phyloP scores from a whole-genome alignment of 2,888 invertebrate species.

The Cheilosia scutellata region DNA sequence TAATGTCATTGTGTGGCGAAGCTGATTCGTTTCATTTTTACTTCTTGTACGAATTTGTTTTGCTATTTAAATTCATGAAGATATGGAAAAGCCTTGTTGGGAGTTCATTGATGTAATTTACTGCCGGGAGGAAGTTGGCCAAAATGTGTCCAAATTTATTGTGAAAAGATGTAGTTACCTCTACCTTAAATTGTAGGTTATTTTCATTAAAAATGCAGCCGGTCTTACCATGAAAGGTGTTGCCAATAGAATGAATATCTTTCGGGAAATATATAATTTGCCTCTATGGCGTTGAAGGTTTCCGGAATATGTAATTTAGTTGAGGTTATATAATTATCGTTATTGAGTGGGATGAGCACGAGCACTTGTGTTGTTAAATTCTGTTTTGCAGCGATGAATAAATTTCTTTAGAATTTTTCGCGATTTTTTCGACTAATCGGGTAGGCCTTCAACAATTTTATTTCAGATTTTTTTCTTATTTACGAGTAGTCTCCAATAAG shows the following conservation, averaged over 20 bases:
- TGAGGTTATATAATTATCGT: too few relatives aligned
- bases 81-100: constrained; percentile 41
- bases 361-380: too few relatives aligned
- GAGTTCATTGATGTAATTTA: constrained; percentile 32
- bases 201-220: constrained; percentile 1
- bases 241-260: too few relatives aligned
- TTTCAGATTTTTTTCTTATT: too few relatives aligned
- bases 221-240: too few relatives aligned
- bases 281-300: not conserved
- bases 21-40: not conserved
- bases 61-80: constrained; percentile 43
- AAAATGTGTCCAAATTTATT: constrained; percentile 24
- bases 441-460: too few relatives aligned
- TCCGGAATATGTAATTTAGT: too few relatives aligned
- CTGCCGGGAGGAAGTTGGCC: constrained; percentile 49
- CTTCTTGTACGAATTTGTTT: not conserved
- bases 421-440: too few relatives aligned
- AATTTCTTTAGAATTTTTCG: too few relatives aligned
- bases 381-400: too few relatives aligned
- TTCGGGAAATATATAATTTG: not conserved
- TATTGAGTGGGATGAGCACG: too few relatives aligned
- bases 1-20: constrained; percentile 15
- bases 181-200: not conserved
- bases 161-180: not conserved
- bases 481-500: too few relatives aligned